Evolutionary conservation across 1,140 invertebrate species (phyloP), one percentile per base, ranked within the genome.

Genomic region (Aplysia californica): DNA sequence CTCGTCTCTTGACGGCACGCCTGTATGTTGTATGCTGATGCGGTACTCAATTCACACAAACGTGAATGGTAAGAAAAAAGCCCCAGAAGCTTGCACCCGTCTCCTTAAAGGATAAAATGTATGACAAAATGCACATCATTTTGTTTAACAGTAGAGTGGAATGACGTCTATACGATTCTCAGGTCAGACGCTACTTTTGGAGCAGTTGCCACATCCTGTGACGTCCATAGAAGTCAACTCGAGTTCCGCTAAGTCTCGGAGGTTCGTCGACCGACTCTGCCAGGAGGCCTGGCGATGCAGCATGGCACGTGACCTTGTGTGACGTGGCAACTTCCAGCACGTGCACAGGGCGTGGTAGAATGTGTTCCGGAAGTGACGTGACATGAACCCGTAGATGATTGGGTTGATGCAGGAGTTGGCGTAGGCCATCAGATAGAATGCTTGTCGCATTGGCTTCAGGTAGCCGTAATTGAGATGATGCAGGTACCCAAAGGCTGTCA

Each of bases 381-480:
- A 95, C 93, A 95, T 94, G 87, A 95, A 95, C 33, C 94, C 94
- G 84, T 95, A 95, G 21, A 95, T 91, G 69, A 95, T 92, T 5
- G 94, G 94, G 89, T 95, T 95, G 77, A 95, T 92, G 83, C 94
- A 94, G 84, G 93, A 92, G 91, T 87, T 87, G 67, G 72, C 44
- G 74, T 87, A 86, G 15, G 83, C 77, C 56, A 87, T 94, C 78
- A 93, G 92, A 77, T 93, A 92, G 82, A 94, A 94, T 26, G 90
- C 86, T 1, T 92, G 93, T 18, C 91, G 90, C 83, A 94, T 89
- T 76, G 93, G 92, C 80, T 94, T 94, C 26, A 91, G 85, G 33
- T 85, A 82, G 1, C 91, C 92, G 33, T 84, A 85, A 73, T 92
- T 92, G 1, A 91, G 81, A 35, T 83, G 82, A 2, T 91, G 89